Conservation (phyloP, 2,113 vertebrate species). For the Megaceryle torquata region DNA sequence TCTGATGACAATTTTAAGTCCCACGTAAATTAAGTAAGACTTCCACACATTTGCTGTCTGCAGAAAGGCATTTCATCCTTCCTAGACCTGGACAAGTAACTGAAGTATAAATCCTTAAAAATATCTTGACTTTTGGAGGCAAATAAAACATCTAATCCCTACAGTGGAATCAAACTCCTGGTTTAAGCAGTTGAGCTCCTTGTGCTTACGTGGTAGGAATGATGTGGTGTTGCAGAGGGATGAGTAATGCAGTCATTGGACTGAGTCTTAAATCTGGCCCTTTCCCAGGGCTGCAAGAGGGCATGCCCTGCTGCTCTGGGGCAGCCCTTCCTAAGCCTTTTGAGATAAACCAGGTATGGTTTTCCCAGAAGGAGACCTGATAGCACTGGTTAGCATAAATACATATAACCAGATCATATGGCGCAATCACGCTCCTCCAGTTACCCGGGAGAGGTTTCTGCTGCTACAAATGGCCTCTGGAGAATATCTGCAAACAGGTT, state of each 20-base stretch:
- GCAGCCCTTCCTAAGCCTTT: neutral
- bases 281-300: neutral
- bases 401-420: neutral
- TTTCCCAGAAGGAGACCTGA: neutral
- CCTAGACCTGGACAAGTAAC: neutral
- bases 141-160: neutral
- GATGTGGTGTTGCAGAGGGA: fast-evolving
- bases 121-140: neutral
- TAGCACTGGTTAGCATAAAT: neutral
- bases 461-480: neutral
- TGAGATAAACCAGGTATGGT: neutral
- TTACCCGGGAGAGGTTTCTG: neutral
- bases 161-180: neutral
- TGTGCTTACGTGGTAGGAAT: neutral
- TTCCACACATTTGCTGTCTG: neutral
- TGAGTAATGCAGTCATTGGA: neutral
- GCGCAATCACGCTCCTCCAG: neutral
- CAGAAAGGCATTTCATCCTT: neutral
- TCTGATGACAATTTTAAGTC: neutral
- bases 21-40: neutral
- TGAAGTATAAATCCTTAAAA: neutral
- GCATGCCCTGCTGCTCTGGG: neutral
- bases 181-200: neutral
- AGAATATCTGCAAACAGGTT: neutral
- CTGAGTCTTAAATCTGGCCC: neutral